phyloP scores from a whole-genome alignment of 2,797 vertebrate genomes.

The Eremophila alpestris region DNA sequence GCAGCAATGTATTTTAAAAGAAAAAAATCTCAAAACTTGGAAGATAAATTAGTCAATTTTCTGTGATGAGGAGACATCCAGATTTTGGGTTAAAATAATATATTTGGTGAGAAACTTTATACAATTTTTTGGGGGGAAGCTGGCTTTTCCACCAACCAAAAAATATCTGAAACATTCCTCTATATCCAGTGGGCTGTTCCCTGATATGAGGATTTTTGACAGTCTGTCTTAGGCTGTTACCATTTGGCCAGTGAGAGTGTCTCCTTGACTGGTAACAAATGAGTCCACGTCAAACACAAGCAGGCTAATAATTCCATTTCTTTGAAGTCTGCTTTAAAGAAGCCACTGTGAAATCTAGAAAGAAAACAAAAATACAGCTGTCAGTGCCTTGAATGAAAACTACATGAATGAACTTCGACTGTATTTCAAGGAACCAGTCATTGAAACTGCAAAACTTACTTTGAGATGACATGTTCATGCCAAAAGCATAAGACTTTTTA shows the following conservation, averaged over 20 bases:
- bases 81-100: not conserved
- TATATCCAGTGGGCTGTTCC: not conserved
- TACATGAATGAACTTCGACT: not conserved
- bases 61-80: not conserved
- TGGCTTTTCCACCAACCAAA: not conserved
- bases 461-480: not conserved
- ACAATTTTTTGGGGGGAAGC: not conserved
- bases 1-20: not conserved
- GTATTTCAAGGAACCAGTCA: not conserved
- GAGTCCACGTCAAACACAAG: not conserved
- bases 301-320: not conserved
- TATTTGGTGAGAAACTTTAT: not conserved
- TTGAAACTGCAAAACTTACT: not conserved
- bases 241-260: not conserved
- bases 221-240: not conserved
- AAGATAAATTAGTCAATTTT: not conserved
- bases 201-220: not conserved
- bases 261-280: not conserved
- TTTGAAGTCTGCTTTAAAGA: not conserved
- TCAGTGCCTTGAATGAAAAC: slow-evolving; percentile 13
- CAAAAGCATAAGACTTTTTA: not conserved
- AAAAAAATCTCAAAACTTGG: not conserved
- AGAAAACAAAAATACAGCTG: not conserved
- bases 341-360: not conserved
- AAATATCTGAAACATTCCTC: not conserved